phyloP scores from a whole-genome alignment of 2,888 invertebrate genomes.

The Aleiodes alternator region DNA sequence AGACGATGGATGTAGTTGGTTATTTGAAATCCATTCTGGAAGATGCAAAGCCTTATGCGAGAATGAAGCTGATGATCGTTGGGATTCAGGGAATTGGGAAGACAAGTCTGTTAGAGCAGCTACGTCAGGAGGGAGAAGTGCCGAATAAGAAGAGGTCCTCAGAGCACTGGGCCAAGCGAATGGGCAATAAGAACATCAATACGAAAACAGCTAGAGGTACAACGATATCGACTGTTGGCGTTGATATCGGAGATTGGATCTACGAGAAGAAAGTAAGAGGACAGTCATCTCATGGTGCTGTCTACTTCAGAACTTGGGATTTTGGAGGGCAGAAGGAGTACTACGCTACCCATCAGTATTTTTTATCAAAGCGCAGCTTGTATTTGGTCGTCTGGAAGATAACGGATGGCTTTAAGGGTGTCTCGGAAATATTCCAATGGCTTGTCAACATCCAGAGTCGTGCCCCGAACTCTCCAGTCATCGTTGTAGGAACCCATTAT shows the following conservation, averaged over 20 bases:
- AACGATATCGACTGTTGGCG: slow-evolving; percentile 96
- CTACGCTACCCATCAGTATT: slow-evolving; percentile 99
- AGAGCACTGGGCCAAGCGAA: slow-evolving; percentile 95
- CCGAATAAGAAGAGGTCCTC: slow-evolving; percentile 82
- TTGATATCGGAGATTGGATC: slow-evolving; percentile 97
- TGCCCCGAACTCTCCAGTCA: slow-evolving; percentile 96
- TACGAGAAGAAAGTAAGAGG: slow-evolving; percentile 91
- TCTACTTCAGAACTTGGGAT: slow-evolving; percentile 98
- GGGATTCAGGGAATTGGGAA: slow-evolving; percentile 92
- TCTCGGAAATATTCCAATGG: slow-evolving; percentile 95
- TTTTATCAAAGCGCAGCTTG: slow-evolving; percentile 94
- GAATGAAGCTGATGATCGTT: slow-evolving; percentile 97
- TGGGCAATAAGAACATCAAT: slow-evolving; percentile 92
- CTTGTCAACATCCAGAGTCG: slow-evolving; percentile 95
- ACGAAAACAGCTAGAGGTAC: slow-evolving; percentile 85
- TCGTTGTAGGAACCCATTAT: slow-evolving; percentile 97
- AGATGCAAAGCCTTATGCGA: slow-evolving; percentile 93
- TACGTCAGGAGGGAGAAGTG: slow-evolving; percentile 90
- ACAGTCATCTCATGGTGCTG: slow-evolving; percentile 85
- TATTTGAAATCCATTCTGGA: slow-evolving; percentile 93
- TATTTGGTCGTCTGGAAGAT: slow-evolving; percentile 98
- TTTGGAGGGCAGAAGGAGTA: slow-evolving; percentile 99
- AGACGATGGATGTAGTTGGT: slow-evolving; percentile 95
- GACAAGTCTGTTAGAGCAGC: slow-evolving; percentile 91
- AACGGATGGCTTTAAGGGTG: slow-evolving; percentile 91